Percentiles rank a stretch among this genome's conserved stretches.
phyloP scores from a whole-genome alignment of 2,113 vertebrate genomes.

The Parus major region DNA sequence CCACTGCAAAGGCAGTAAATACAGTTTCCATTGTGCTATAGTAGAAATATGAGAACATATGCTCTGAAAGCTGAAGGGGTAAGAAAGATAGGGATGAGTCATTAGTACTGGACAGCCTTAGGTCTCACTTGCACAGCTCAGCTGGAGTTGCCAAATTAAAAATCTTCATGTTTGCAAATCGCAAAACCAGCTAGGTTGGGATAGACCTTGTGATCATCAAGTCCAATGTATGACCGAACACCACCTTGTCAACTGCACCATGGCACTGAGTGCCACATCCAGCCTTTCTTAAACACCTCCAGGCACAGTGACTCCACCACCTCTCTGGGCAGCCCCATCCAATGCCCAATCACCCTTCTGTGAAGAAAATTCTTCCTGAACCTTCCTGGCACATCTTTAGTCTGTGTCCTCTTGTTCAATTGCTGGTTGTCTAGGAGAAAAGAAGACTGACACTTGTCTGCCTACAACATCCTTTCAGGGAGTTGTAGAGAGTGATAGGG shows the following conservation, averaged over 20 bases:
- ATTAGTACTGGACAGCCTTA: neutral
- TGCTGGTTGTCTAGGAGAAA: neutral
- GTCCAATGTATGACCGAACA: neutral
- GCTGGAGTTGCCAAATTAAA: neutral
- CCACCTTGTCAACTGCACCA: neutral
- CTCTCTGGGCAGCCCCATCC: neutral
- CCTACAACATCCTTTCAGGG: neutral
- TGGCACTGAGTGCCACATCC: neutral
- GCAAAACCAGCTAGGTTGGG: neutral
- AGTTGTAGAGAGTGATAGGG: neutral
- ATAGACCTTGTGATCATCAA: neutral
- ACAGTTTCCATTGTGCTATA: conserved; percentile 21
- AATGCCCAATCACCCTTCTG: neutral
- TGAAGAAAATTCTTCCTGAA: neutral
- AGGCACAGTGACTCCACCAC: neutral
- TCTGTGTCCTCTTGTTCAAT: no score
- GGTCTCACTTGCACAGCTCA: neutral
- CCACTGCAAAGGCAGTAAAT: neutral
- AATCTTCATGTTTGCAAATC: neutral
- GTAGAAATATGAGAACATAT: neutral
- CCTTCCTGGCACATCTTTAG: neutral
- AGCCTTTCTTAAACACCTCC: neutral
- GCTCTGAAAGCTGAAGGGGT: neutral
- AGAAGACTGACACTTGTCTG: neutral
- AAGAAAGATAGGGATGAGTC: neutral